phyloP scores from a whole-genome alignment of 2,797 vertebrate genomes.

The Sebastolobus altivelis region DNA sequence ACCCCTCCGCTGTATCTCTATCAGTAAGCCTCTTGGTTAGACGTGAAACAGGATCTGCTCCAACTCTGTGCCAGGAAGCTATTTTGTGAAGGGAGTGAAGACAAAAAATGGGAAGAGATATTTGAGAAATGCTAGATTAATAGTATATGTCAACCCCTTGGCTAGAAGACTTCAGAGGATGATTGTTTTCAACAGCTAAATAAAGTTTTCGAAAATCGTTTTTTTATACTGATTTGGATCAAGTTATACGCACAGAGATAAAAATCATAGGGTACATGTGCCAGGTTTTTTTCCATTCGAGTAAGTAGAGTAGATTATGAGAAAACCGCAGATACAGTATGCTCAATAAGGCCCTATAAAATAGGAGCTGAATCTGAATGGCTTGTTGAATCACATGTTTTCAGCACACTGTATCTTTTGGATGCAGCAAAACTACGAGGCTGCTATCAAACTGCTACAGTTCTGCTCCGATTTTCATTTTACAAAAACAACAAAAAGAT shows the following conservation, averaged over 20 bases:
- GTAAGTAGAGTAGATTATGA: background rate
- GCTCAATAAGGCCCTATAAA: background rate
- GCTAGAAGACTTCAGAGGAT: constrained; percentile 8
- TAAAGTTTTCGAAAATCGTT: background rate
- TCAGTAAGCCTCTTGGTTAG: constrained; percentile 47
- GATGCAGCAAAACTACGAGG: background rate
- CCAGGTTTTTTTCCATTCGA: background rate
- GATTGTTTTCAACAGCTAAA: constrained; percentile 53
- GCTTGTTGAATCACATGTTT: too few relatives aligned
- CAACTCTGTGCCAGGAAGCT: constrained; percentile 47
- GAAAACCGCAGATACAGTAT: background rate
- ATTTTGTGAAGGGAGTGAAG: constrained; percentile 24
- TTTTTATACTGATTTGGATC: background rate
- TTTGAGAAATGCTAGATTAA: constrained; percentile 61
- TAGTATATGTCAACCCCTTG: background rate
- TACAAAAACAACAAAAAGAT: background rate
- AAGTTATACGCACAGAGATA: background rate
- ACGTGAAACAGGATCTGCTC: constrained; percentile 62
- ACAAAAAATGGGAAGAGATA: constrained; percentile 42
- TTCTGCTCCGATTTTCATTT: background rate
- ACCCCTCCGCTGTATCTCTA: constrained; percentile 32
- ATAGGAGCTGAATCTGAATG: too few relatives aligned
- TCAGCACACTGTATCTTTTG: background rate
- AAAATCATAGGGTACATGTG: background rate
- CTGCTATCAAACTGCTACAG: background rate